Base-by-base conservation (phyloP, 2,113 vertebrate species). In the Galemys pyrenaicus region DNA sequence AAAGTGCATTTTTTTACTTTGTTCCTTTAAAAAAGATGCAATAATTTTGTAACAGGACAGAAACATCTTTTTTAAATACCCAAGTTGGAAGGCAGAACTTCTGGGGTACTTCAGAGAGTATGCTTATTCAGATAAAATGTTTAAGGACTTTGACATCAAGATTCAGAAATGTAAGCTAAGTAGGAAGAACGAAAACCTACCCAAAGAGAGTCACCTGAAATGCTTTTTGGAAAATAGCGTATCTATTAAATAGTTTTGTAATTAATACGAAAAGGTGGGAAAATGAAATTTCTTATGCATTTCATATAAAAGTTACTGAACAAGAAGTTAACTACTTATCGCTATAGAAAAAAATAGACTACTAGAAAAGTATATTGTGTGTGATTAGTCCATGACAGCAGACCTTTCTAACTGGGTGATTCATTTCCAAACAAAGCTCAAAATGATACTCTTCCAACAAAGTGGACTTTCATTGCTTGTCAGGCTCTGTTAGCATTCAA, bases 231-330 rank as follows among this genome's bases (percentile, higher is more conserved):
- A 89, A 64, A 89, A 74, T 6, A 4, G 26, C 30, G 16, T 60
- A 37, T 24, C 37, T 88, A 24, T 73, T 73, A 70, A 44, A 62
- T 51, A 93, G 68, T 32, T 1, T 94, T 92, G 13, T 28, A 6
- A 58, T 94, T 91, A 60, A 35, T 71, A 71, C 41, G 51, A 94
- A 67, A 87, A 86, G 93, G 58, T 51, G 24, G 86, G 95, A 95
- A 30, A 16, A 41, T 17, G n/a, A 19, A 92, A 94, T 91, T 83
- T 74, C 32, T 94, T 91, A 89, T 77, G 41, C 49, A 80, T 80
- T 93, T 83, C 32, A 30, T 80, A 1, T 81, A 74, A 93, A 71
- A 89, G 79, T 71, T 54, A 68, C 32, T 79, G 12, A 89, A 67
- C 16, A 85, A 86, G 80, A 89, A 94, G 87, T 67, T 46, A 62